Conservation (phyloP, 2,888 invertebrate species). For the Acrocyrtus sp. region DNA sequence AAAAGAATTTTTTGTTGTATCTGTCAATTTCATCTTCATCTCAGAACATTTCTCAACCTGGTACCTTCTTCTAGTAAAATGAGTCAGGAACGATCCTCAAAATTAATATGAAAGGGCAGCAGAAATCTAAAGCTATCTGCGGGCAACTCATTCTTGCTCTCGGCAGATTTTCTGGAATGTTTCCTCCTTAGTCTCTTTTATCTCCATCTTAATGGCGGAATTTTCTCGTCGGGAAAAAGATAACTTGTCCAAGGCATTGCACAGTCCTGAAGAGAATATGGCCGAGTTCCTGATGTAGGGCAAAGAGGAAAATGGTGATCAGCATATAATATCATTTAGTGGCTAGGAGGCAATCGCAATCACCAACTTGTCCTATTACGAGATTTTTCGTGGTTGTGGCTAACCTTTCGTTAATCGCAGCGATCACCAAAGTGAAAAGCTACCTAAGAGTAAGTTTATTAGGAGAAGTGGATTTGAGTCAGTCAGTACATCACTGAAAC, state of each 20-base stretch:
- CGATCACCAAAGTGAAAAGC: background rate
- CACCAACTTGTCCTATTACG: too few relatives aligned
- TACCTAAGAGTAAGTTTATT: background rate
- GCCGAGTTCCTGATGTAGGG: conserved; percentile 18
- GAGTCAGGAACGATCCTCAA: background rate
- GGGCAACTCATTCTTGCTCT: background rate
- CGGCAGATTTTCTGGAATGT: conserved; percentile 31
- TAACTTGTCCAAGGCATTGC: conserved; percentile 24
- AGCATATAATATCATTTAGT: conserved; percentile 20
- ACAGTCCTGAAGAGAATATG: conserved; percentile 16
- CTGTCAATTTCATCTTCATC: conserved; percentile 26
- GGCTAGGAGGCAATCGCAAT: too few relatives aligned
- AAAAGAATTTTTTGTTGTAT: conserved; percentile 10
- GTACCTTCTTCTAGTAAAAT: background rate
- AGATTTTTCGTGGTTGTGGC: too few relatives aligned
- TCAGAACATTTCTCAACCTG: background rate
- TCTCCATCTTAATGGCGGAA: conserved; percentile 38
- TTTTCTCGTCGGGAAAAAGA: conserved; percentile 29
- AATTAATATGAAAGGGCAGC: background rate
- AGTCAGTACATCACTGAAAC: background rate
- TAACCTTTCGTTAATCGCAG: background rate
- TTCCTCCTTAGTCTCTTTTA: conserved; percentile 28
- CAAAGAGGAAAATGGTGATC: background rate
- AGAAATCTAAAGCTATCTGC: background rate
- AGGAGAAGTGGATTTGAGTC: background rate